A percentile compares a stretch with the other conserved stretches of the same genome.
Conservation (phyloP, 2,888 invertebrate genomes). For the Amblyjoppa fuscipennis region DNA sequence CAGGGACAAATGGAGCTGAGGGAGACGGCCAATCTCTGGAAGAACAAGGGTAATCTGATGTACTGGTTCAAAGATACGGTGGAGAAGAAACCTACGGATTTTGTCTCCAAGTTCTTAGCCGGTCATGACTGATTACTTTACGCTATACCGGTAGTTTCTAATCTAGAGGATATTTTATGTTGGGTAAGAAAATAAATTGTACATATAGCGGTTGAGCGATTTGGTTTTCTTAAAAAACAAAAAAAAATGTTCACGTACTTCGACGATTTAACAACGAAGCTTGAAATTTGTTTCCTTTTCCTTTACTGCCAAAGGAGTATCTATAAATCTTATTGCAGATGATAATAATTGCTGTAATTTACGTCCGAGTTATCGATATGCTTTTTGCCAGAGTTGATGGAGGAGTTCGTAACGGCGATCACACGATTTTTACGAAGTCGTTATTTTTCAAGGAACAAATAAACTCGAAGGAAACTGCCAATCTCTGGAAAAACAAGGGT, state of each 20-base stretch:
- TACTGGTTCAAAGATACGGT: slow-evolving; percentile 93
- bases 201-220: slow-evolving; percentile 18
- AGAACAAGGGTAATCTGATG: slow-evolving; percentile 96
- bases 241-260: background rate
- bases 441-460: slow-evolving; percentile 93
- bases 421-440: background rate
- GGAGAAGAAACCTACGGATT: slow-evolving; percentile 95
- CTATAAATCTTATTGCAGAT: slow-evolving; percentile 49
- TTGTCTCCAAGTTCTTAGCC: slow-evolving; percentile 95
- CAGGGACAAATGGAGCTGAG: slow-evolving; percentile 98
- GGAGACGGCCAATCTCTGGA: slow-evolving; percentile 95
- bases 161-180: slow-evolving; percentile 7
- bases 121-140: slow-evolving; percentile 84
- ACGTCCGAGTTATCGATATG: slow-evolving; percentile 50
- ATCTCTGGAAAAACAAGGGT: slow-evolving; percentile 95
- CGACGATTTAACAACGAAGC: background rate
- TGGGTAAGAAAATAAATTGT: slow-evolving; percentile 44
- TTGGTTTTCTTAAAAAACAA: background rate
- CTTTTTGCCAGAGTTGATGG: too few species aligned
- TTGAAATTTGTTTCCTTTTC: slow-evolving; percentile 25
- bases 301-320: slow-evolving; percentile 62
- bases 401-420: too few species aligned
- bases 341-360: slow-evolving; percentile 67
- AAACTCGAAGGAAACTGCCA: slow-evolving; percentile 95
- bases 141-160: slow-evolving; percentile 36